Conservation (phyloP, 2,113 vertebrate genomes). For the Chitala chitala region DNA sequence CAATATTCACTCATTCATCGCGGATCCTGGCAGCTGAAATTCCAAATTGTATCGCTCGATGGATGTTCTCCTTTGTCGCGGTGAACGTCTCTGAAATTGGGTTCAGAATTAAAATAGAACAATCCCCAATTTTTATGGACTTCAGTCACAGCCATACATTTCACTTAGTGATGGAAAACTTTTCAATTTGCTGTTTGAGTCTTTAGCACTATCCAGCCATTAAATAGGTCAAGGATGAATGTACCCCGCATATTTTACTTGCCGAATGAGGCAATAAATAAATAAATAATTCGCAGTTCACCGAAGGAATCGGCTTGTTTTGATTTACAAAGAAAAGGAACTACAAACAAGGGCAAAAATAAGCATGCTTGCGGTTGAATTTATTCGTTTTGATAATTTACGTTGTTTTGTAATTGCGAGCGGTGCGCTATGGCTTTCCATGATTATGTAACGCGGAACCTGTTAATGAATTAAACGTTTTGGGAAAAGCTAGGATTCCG, state of each 20-base stretch:
- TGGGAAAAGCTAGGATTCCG: neutral
- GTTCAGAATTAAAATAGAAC: constrained; percentile 75
- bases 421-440: neutral
- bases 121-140: constrained; percentile 62
- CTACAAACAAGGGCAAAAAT: constrained; percentile 29
- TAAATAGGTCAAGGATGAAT: constrained; percentile 67
- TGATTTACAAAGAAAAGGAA: constrained; percentile 38
- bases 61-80: constrained; percentile 65
- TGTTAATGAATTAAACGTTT: neutral
- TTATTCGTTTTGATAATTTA: neutral
- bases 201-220: constrained; percentile 62
- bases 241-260: constrained; percentile 50
- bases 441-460: neutral
- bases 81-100: constrained; percentile 59
- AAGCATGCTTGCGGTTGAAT: neutral
- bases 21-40: constrained; percentile 71
- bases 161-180: constrained; percentile 64
- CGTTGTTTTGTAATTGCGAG: neutral
- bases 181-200: constrained; percentile 60
- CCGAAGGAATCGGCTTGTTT: constrained; percentile 49
- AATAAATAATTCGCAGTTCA: constrained; percentile 36
- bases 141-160: constrained; percentile 62
- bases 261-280: constrained; percentile 41
- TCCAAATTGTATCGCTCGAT: constrained; percentile 60
- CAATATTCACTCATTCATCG: constrained; percentile 72